Evolutionary conservation across 2,888 invertebrate species (phyloP).

Genomic region (Rotaria magnacalcarata): DNA sequence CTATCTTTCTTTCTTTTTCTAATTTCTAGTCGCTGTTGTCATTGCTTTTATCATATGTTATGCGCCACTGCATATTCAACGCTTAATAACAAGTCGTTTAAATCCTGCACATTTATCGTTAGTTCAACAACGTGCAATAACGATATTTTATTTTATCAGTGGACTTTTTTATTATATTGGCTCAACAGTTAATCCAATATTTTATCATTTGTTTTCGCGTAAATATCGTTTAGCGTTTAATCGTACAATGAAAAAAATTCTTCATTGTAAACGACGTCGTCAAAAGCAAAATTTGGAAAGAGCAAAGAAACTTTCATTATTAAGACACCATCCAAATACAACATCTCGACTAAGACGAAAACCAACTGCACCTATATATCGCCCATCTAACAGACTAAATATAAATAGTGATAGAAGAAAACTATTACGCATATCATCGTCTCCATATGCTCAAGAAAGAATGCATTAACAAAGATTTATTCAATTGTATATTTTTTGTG

Average conservation of each 20-base stretch:
- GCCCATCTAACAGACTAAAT: not conserved
- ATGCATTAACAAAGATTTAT: not conserved
- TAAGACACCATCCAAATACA: not conserved
- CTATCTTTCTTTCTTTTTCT: not conserved
- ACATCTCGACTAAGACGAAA: not conserved
- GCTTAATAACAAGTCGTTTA: not conserved
- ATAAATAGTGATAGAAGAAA: not conserved
- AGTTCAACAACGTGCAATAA: not conserved
- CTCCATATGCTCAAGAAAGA: not conserved
- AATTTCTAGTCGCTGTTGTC: not conserved
- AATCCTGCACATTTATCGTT: not conserved
- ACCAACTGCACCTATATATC: not conserved
- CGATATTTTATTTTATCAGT: constrained; percentile 70
- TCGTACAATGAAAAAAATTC: constrained; percentile 4
- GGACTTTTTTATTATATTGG: constrained; percentile 85
- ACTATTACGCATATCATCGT: not conserved
- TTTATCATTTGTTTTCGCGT: constrained; percentile 32
- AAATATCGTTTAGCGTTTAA: constrained; percentile 28
- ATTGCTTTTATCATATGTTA: constrained; percentile 26
- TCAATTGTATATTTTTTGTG: not conserved
- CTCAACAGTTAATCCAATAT: constrained; percentile 79
- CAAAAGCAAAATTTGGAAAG: not conserved
- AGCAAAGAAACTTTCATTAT: not conserved
- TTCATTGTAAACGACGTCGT: not conserved
- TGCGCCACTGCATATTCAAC: constrained; percentile 22